Percentiles rank a stretch among this genome's conserved stretches.
These are phyloP conservation scores for Cercopithecus mona DNA, from an alignment of 2,113 vertebrate species.

Conservation along the genomic window DNA sequence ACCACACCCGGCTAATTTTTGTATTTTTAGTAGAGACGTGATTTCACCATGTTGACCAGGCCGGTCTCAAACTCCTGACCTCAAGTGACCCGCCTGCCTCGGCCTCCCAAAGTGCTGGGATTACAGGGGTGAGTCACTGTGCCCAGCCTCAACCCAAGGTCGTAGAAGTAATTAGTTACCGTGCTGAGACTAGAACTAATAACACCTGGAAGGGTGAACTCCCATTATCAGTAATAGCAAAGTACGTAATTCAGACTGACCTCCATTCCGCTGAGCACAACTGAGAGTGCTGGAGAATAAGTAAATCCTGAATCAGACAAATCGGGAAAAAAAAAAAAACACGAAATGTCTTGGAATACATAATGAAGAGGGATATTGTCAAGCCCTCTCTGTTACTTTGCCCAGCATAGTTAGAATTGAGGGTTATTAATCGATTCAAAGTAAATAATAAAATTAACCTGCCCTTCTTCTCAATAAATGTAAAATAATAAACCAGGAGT, in stretches of 20 bases:
- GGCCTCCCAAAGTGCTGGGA: too few relatives aligned
- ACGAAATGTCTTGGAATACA: background rate
- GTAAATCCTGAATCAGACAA: background rate
- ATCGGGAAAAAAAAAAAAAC: background rate
- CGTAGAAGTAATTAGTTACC: background rate
- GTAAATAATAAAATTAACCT: background rate
- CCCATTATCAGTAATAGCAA: rapidly evolving
- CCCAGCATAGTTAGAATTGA: background rate
- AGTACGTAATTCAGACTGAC: background rate
- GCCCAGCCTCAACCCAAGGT: too few relatives aligned
- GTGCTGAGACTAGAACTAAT: background rate
- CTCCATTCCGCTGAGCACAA: background rate
- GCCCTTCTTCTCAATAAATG: background rate
- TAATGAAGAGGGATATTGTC: background rate
- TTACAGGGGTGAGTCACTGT: too few relatives aligned
- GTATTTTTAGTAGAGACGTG: too few relatives aligned
- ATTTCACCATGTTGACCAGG: too few relatives aligned
- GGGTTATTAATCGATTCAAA: background rate
- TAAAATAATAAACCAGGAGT: background rate
- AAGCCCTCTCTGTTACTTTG: background rate
- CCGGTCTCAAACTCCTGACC: too few relatives aligned
- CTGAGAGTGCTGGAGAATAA: background rate
- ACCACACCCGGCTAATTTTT: too few relatives aligned
- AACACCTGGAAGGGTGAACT: background rate
- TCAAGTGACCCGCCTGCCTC: too few relatives aligned